Base-by-base conservation (phyloP, 1,140 invertebrate species). In the Diorhabda elongata region DNA sequence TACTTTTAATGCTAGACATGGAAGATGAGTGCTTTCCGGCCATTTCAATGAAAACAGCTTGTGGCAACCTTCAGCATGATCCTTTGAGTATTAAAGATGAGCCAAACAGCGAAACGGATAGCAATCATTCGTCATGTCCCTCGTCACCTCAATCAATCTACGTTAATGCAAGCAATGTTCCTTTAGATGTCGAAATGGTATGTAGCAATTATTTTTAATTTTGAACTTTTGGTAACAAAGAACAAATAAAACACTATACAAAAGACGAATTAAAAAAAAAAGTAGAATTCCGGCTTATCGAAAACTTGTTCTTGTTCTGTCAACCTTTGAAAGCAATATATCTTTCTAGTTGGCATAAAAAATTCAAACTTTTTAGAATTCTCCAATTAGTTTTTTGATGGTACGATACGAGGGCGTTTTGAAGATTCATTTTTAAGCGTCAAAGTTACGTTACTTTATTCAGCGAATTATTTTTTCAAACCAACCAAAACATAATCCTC, bases 1-100 rank as follows among this genome's bases (percentile, higher is more conserved):
- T 26, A 26, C 26, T 26, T 26, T 69, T 69, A 44, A 11, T 84
- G 84, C 44, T 82, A 92, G 92, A 93, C 76, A 91, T 93, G 88
- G 91, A 93, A 78, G 90, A 92, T 69, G 92, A 93, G 77, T 92
- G 90, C 80, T 92, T 90, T 78, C 88, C 90, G 45, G 86, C 87
- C 8, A 91, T 92, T 74, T 88, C 90, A 58, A 84, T 89, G 80
- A 89, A 87, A 65, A 86, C 84, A 61, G 85, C 81, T 56, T 81
- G 81, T 4, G 80, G 68, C 41, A 74, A 69, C 59, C 64, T 81
- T 75, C 60, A 72, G 66, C 75, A 75, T 26, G 80, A 73, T 78
- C 82, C 64, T 78, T 80, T 77, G 70, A 82, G 75, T 77, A 89
- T 91, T 61, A 92, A 91, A 81, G 86, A 87, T 45, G 90, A 92